A percentile compares a stretch with the other conserved stretches of the same genome.
Conservation (phyloP, 2,888 invertebrate species). For the Cosmopolites sordidus region DNA sequence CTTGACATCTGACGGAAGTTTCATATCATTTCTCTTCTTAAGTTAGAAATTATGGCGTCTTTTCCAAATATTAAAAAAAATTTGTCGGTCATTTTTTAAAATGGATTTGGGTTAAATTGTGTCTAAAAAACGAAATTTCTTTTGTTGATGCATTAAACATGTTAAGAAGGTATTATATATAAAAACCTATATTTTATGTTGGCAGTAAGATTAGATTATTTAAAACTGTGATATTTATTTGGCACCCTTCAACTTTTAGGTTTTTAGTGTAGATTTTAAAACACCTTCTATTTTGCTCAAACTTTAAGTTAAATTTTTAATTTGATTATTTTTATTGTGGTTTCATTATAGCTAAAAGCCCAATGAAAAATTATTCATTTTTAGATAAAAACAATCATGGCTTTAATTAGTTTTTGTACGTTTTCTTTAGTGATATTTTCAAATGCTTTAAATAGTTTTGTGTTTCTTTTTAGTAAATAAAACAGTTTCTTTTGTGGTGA, state of each 20-base stretch:
- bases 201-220: background rate
- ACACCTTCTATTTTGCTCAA: conserved; percentile 47
- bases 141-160: too few species aligned
- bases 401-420: conserved; percentile 23
- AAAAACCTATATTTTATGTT: too few species aligned
- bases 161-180: too few species aligned
- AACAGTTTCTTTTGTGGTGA: conserved; percentile 16
- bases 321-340: background rate
- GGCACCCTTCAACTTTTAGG: background rate
- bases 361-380: conserved; percentile 9
- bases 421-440: conserved; percentile 18
- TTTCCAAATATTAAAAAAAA: too few species aligned
- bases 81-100: too few species aligned
- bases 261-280: conserved; percentile 25
- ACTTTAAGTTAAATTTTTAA: conserved; percentile 37
- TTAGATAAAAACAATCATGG: conserved; percentile 5
- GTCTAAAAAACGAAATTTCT: too few species aligned
- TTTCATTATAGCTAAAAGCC: background rate
- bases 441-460: conserved; percentile 25
- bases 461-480: conserved; percentile 15
- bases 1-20: too few species aligned
- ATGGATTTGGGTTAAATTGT: too few species aligned
- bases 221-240: conserved; percentile 9
- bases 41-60: too few species aligned
- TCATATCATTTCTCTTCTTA: too few species aligned